Base-by-base conservation (phyloP, 2,797 vertebrate genomes). In the Crax fasciolata region DNA sequence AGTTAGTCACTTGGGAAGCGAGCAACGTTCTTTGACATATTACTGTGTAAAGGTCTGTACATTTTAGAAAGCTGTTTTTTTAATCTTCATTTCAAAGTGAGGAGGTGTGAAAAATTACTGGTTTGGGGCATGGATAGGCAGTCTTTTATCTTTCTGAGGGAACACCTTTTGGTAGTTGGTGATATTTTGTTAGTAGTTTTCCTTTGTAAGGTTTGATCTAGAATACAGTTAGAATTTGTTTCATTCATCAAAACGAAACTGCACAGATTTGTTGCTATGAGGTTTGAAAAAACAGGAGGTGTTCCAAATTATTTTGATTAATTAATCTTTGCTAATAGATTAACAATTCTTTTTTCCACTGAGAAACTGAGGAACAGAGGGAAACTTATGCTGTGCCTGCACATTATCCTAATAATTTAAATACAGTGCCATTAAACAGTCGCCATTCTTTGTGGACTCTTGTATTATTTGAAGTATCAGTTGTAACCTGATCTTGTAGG, bases 1-100 rank as follows among this genome's bases (percentile, higher is more conserved):
- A 73, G 84, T 94, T 95, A 96, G 72, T 55, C 35, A 3, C 70
- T 91, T 91, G 72, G 58, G 66, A 86, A 93, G 51, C 73, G 84
- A 75, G 83, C 61, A 90, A 54, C 55, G 4, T 57, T 87, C 46
- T 85, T 66, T 43, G 84, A 46, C 35, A 6, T 71, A 55, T 43
- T 94, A 67, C 41, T 71, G 12, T 35, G 13, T 73, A 57, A 89
- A 84, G 39, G 79, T 58, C 71, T 93, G 92, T 15, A 0, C 75
- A 11, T 57, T 93, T 84, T 78, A 62, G 76, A 84, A 87, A 81
- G 9, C 10, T 88, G 23, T 9, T 0, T 25, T 89, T 90, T 89
- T 19, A n/a, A 16, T 89, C 86, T 77, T 87, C 5, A 48, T 72
- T 82, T 90, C 38, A 23, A 74, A 85, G 38, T 21, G n/a, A 66